A percentile compares a stretch with the other conserved stretches of the same genome.
phyloP scores from a whole-genome alignment of 2,797 vertebrate species.

The Cossypha caffra region DNA sequence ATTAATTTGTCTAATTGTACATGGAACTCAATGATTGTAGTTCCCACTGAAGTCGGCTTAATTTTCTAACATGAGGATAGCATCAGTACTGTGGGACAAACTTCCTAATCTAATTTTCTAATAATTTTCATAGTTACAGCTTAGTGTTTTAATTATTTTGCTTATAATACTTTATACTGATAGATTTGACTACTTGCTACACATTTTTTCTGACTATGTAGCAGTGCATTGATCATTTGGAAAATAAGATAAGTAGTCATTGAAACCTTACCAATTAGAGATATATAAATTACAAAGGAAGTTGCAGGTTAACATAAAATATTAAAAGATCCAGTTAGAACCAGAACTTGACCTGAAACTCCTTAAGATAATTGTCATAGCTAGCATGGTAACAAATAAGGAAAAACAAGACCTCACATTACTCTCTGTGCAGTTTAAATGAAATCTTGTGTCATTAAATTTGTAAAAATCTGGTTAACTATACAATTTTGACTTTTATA shows the following conservation, averaged over 20 bases:
- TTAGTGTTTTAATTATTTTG: neutral
- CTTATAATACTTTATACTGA: neutral
- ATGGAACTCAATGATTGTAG: neutral
- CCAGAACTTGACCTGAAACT: neutral
- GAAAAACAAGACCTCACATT: neutral
- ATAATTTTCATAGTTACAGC: neutral
- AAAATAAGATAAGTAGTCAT: neutral
- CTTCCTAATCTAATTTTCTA: neutral
- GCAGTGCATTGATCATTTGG: neutral
- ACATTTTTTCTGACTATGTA: neutral
- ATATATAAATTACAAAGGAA: neutral
- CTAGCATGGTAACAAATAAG: neutral
- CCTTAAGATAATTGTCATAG: neutral
- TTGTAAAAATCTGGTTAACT: neutral
- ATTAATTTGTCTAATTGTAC: neutral
- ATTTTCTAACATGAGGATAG: neutral
- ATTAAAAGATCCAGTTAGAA: neutral
- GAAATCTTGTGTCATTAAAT: neutral
- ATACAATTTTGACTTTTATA: neutral
- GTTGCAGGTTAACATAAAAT: neutral
- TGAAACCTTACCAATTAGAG: neutral
- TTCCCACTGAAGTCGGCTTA: neutral
- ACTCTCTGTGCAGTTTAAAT: neutral
- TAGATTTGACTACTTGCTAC: neutral
- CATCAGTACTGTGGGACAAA: neutral